Base-by-base conservation (phyloP, 2,113 vertebrate genomes). In the Symphodus melops region DNA sequence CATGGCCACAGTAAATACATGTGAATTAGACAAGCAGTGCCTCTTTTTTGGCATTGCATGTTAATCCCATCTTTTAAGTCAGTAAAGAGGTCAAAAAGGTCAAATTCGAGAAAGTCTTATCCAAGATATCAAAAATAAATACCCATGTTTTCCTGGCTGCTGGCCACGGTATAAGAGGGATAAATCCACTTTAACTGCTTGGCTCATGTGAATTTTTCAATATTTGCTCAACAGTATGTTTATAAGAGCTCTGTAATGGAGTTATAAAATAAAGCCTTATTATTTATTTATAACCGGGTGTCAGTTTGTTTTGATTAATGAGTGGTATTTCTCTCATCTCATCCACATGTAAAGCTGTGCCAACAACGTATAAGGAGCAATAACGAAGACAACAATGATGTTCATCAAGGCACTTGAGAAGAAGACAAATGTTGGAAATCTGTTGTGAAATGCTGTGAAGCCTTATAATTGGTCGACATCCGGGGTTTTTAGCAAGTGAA, bases 201-300 rank as follows among this genome's bases (percentile, higher is more conserved):
- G 16, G 2, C 11, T 79, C 8, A 71, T 55, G 61, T 77, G 76
- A 39, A 46, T 72, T 77, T 53, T 73, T 64, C 2, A 1, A 16
- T 23, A 39, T 59, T 57, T 61, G 52, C 10, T 41, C 65, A 49
- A 62, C 41, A 68, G 9, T 42, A 16, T 72, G 64, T 57, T 72
- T 66, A 17, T 5, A 78, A 56, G 44, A 74, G 64, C 11, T 69
- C 54, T 81, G 67, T 83, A 75, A 48, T 76, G 46, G 46, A 77
- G 7, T 68, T 58, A 79, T 69, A 51, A 73, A 89, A 84, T 58
- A 49, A 78, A 88, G 46, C 9, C 2, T 66, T 68, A 75, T 69
- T 82, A 86, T 84, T 81, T 77, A 88, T 82, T 62, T 75, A 60
- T 52, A 63, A 23, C 58, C 37, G 62, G 56, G 8, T 25, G 63